These are phyloP conservation scores for Bedellia somnulentella DNA, from an alignment of 2,888 invertebrate genomes.

Conservation along the genomic window DNA sequence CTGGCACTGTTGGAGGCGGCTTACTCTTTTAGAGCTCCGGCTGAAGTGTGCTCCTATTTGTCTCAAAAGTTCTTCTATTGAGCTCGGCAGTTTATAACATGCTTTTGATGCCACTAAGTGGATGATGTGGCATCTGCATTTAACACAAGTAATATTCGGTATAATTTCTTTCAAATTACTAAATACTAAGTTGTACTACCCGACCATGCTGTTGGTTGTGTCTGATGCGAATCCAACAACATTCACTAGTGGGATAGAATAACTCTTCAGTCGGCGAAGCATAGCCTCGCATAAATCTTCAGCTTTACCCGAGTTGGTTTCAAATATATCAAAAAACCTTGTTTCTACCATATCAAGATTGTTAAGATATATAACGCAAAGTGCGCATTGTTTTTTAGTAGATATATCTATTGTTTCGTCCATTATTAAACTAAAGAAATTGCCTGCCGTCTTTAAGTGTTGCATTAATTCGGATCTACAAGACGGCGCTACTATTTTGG, in stretches of 20 bases:
- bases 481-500: neutral
- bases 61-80: constrained; percentile 17
- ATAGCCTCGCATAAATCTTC: constrained; percentile 1
- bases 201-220: constrained; percentile 22
- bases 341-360: too few species aligned
- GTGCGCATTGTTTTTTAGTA: constrained; percentile 3
- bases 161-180: constrained; percentile 14
- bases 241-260: constrained; percentile 15
- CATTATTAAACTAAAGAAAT: constrained; percentile 1
- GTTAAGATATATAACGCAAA: too few species aligned
- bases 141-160: constrained; percentile 17
- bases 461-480: neutral
- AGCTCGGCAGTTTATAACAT: constrained; percentile 17
- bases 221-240: constrained; percentile 17
- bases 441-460: neutral
- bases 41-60: constrained; percentile 11
- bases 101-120: constrained; percentile 19
- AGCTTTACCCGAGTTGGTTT: constrained; percentile 1
- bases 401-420: neutral
- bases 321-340: too few species aligned
- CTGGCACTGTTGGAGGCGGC: constrained; percentile 8
- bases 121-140: constrained; percentile 21
- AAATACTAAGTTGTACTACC: constrained; percentile 17
- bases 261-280: neutral
- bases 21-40: constrained; percentile 7